Percentiles rank a stretch among this genome's conserved stretches.
Conservation (phyloP, 2,113 vertebrate species). For the Hemicordylus capensis region DNA sequence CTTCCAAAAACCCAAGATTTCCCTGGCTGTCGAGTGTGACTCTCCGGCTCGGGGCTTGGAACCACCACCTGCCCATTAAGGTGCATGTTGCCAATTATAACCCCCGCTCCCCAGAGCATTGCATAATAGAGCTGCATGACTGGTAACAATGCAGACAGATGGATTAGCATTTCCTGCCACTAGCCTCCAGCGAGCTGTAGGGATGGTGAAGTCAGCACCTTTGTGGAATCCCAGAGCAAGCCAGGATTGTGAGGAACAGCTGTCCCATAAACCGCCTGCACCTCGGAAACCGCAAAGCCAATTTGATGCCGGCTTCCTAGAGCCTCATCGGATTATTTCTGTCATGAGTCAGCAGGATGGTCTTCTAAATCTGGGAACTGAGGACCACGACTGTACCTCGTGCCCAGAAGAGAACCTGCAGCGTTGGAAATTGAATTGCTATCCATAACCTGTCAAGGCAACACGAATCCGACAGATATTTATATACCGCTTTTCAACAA, state of each 20-base stretch:
- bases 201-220: not conserved
- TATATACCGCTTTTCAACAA: too few relatives aligned
- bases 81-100: not conserved
- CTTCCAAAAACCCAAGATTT: not conserved
- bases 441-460: not conserved
- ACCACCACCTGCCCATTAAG: not conserved
- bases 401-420: not conserved
- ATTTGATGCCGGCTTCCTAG: not conserved
- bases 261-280: not conserved
- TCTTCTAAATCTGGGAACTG: not conserved
- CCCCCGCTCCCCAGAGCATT: not conserved
- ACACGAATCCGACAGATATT: too few relatives aligned
- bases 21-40: not conserved
- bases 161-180: not conserved
- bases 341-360: not conserved
- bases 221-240: not conserved
- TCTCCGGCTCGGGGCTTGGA: not conserved
- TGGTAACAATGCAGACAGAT: not conserved
- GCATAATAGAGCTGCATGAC: not conserved
- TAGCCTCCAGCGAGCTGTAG: not conserved
- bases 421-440: not conserved
- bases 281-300: not conserved
- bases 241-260: not conserved
- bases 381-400: not conserved
- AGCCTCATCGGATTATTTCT: not conserved